phyloP scores from a whole-genome alignment of 2,888 invertebrate genomes.

The Troilus luridus region DNA sequence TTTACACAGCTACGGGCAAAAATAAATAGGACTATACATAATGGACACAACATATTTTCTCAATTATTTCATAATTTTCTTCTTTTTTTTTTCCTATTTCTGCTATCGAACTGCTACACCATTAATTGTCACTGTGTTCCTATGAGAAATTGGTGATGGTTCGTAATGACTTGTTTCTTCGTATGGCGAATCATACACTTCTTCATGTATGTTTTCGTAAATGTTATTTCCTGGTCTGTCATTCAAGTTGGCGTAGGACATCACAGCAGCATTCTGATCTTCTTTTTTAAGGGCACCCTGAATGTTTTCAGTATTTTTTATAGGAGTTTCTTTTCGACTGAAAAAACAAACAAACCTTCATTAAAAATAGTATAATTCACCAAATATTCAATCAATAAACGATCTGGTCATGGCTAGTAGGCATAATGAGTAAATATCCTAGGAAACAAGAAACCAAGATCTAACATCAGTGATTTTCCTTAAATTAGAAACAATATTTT shows the following conservation, averaged over 20 bases:
- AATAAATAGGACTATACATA: slow-evolving; percentile 57
- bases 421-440: too few species aligned
- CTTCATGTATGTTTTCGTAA: slow-evolving; percentile 75
- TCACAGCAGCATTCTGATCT: slow-evolving; percentile 88
- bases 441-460: too few species aligned
- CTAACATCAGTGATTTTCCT: too few species aligned
- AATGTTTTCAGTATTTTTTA: slow-evolving; percentile 90
- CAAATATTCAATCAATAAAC: too few species aligned
- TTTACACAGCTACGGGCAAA: slow-evolving; percentile 51
- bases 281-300: slow-evolving; percentile 89
- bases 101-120: slow-evolving; percentile 86
- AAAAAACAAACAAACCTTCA: background rate
- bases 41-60: background rate
- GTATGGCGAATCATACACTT: slow-evolving; percentile 84
- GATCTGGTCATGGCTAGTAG: too few species aligned
- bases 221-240: slow-evolving; percentile 76
- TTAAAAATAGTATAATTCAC: too few species aligned
- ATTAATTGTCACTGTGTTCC: slow-evolving; percentile 81
- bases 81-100: background rate
- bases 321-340: slow-evolving; percentile 86
- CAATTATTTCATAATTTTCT: slow-evolving; percentile 13
- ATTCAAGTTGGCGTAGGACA: slow-evolving; percentile 89
- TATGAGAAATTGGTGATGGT: slow-evolving; percentile 76
- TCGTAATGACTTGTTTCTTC: slow-evolving; percentile 79
- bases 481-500: too few species aligned